Evolutionary conservation across 2,113 vertebrate species (phyloP).

Genomic region (Eubucco bourcierii): DNA sequence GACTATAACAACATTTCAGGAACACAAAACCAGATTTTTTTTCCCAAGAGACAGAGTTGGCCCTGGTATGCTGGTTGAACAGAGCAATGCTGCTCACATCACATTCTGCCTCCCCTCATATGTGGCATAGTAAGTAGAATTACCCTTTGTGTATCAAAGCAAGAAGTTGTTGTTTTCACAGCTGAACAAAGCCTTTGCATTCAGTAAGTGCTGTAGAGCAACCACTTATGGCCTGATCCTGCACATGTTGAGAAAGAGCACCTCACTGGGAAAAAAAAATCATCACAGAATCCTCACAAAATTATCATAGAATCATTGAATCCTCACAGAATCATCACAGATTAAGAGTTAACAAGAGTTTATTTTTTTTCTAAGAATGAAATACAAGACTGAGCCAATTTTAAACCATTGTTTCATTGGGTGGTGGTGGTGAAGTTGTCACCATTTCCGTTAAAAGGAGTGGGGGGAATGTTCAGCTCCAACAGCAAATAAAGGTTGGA

Average conservation of each 20-base stretch:
- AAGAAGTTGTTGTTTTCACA: slow-evolving; percentile 62
- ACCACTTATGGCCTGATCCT: background rate
- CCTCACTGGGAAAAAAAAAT: too few species aligned
- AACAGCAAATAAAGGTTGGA: background rate
- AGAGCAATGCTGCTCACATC: background rate
- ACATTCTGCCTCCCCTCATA: slow-evolving; percentile 34
- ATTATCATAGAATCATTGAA: too few species aligned
- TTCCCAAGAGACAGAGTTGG: slow-evolving; percentile 31
- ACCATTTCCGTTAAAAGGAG: background rate
- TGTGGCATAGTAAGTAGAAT: slow-evolving; percentile 49
- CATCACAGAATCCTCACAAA: too few species aligned
- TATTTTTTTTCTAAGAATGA: background rate
- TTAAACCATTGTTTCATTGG: slow-evolving; percentile 10
- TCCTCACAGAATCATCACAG: too few species aligned
- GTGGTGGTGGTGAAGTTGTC: slow-evolving; percentile 36
- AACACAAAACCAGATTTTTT: slow-evolving; percentile 58
- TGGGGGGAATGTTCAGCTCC: background rate
- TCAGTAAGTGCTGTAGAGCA: slow-evolving; percentile 40
- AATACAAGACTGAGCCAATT: background rate
- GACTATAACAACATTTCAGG: slow-evolving; percentile 35
- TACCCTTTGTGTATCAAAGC: slow-evolving; percentile 50
- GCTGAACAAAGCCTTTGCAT: slow-evolving; percentile 49
- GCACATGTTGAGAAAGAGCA: background rate
- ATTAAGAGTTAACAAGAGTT: background rate
- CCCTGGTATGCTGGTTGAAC: slow-evolving; percentile 30